Percentiles rank a stretch among this genome's conserved stretches.
phyloP scores from a whole-genome alignment of 2,113 vertebrate genomes.

The Macrotis lagotis region DNA sequence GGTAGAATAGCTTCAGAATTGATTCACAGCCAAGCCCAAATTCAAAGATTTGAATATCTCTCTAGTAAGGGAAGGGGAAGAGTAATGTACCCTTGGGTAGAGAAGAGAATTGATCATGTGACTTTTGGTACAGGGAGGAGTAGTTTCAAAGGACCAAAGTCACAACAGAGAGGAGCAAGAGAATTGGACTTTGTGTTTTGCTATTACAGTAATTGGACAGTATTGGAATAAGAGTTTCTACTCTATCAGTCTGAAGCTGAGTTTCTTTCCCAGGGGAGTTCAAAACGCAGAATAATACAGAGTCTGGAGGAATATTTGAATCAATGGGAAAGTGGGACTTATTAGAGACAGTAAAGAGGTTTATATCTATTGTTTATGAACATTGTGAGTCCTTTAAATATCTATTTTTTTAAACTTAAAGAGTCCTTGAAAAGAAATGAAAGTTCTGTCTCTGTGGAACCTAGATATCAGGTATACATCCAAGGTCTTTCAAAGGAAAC shows the following conservation, averaged over 20 bases:
- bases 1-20: neutral
- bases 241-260: neutral
- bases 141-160: neutral
- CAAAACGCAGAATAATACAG: neutral
- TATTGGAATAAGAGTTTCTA: neutral
- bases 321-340: neutral
- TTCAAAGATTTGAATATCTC: neutral
- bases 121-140: neutral
- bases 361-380: neutral
- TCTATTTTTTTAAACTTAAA: neutral
- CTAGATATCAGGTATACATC: neutral
- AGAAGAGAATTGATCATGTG: neutral
- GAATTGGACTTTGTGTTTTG: neutral
- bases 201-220: neutral
- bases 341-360: neutral
- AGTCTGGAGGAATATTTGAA: neutral
- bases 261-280: neutral
- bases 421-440: neutral
- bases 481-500: neutral
- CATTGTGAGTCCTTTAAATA: neutral
- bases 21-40: neutral
- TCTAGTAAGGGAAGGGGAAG: neutral
- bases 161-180: neutral
- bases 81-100: neutral
- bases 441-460: neutral